Evolutionary conservation across 2,113 vertebrate genomes (phyloP).

Genomic region (Cyprinus carpio): DNA sequence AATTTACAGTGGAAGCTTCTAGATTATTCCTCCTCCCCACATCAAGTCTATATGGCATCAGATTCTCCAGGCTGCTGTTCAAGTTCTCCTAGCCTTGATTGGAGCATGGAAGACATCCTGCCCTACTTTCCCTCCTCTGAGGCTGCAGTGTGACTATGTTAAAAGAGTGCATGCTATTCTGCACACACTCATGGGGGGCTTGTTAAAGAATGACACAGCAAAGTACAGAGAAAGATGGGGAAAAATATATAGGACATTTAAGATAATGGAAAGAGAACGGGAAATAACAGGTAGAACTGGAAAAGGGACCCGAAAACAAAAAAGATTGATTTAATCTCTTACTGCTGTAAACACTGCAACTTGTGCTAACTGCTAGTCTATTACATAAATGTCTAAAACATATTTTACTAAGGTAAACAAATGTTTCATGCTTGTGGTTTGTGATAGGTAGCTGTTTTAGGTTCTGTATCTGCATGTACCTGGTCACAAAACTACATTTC

Average conservation of each 20-base stretch:
- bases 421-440: not conserved
- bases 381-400: not conserved
- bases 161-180: conserved; percentile 2
- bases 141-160: conserved; percentile 37
- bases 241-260: not conserved
- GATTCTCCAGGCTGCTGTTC: not conserved
- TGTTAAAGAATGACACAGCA: conserved; percentile 16
- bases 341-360: not conserved
- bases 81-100: conserved; percentile 23
- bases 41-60: conserved; percentile 5
- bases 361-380: not conserved
- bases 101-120: conserved; percentile 35
- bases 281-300: not conserved
- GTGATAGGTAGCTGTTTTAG: not conserved
- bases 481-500: not conserved
- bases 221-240: not conserved
- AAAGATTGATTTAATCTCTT: not conserved
- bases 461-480: not conserved
- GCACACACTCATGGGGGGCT: conserved; percentile 18
- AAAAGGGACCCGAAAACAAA: not conserved
- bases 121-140: conserved; percentile 38
- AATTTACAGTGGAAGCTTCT: not conserved
- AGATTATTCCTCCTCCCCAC: not conserved
- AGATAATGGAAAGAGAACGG: not conserved
- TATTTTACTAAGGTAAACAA: not conserved